Conservation (phyloP, 1,140 invertebrate genomes). For the Cheumatopsyche charites region DNA sequence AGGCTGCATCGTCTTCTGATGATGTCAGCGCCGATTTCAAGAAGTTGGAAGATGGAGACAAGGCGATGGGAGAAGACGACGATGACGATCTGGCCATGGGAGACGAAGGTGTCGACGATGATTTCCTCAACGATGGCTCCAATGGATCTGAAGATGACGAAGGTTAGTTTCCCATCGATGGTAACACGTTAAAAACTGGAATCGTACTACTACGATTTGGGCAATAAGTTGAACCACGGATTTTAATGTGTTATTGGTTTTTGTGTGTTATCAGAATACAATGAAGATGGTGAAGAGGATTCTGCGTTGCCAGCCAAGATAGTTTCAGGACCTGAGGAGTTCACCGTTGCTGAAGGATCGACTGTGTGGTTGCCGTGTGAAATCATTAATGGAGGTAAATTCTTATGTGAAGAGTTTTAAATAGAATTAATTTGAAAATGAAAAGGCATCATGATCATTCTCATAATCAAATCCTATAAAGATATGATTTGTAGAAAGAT, state of each 20-base stretch:
- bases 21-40: background rate
- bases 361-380: constrained; percentile 53
- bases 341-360: constrained; percentile 49
- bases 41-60: constrained; percentile 27
- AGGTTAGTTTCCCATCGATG: no score
- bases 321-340: constrained; percentile 29
- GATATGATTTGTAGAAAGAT: no score
- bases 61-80: background rate
- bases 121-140: background rate
- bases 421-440: background rate
- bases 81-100: constrained; percentile 2
- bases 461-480: no score
- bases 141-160: no score
- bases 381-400: constrained; percentile 51
- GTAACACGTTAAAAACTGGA: no score
- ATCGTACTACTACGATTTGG: no score
- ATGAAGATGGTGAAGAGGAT: no score
- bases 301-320: background rate
- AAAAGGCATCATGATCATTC: background rate
- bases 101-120: constrained; percentile 8
- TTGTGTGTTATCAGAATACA: no score
- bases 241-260: no score
- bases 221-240: no score
- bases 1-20: background rate
- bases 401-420: no score